Percentiles rank a stretch among this genome's conserved stretches.
phyloP scores from a whole-genome alignment of 2,113 vertebrate species.

The pig (Sus scrofa) region DNA sequence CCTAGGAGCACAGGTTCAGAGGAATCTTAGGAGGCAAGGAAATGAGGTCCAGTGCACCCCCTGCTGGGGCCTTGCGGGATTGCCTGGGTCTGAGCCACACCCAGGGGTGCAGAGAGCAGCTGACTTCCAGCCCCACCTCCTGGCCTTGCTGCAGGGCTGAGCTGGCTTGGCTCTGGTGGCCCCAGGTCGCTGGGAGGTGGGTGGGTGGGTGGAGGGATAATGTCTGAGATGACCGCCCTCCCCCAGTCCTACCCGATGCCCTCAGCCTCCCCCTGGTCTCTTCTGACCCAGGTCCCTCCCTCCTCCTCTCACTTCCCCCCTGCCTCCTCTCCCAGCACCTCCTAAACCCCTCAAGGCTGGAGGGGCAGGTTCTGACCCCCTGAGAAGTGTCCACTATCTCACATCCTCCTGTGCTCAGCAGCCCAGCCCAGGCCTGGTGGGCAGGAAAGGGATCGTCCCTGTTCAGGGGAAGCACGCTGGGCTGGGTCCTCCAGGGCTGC shows the following conservation, averaged over 20 bases:
- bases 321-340: not conserved
- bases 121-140: not conserved
- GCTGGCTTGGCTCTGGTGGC: not conserved
- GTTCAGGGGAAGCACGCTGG: accelerated
- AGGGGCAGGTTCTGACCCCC: not conserved
- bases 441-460: not conserved
- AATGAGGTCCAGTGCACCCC: not conserved
- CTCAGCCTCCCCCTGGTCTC: not conserved
- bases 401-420: no score
- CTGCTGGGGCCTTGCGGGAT: accelerated
- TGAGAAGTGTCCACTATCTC: not conserved
- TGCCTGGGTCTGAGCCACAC: not conserved
- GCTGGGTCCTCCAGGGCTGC: not conserved
- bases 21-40: no score
- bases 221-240: not conserved
- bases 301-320: not conserved
- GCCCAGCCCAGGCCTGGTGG: not conserved
- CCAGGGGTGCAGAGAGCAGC: not conserved
- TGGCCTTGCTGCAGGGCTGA: not conserved
- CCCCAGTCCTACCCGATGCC: not conserved
- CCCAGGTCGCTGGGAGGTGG: not conserved
- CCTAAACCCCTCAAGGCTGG: not conserved
- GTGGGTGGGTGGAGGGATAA: no score
- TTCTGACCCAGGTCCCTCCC: accelerated
- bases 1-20: not conserved